Conservation (phyloP, 2,797 vertebrate species). For the Pseudomugil gertrudae region DNA sequence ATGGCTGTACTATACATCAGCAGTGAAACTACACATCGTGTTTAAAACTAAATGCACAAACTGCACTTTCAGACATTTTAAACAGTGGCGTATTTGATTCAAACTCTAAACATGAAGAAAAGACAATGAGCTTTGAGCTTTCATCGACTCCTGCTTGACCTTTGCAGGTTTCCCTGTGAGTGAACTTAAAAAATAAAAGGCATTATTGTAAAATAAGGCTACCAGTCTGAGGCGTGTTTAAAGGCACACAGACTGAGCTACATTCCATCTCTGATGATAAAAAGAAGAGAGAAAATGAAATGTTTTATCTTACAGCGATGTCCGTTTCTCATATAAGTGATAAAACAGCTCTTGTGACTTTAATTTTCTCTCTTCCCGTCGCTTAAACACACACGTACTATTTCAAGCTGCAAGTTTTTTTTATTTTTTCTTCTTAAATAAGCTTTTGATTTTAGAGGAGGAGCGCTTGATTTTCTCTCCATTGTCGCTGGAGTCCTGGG, state of each 20-base stretch:
- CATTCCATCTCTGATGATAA: slow-evolving; percentile 83
- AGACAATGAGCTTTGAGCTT: slow-evolving; percentile 78
- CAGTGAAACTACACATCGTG: slow-evolving; percentile 35
- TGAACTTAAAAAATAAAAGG: slow-evolving; percentile 79
- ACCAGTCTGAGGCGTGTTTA: slow-evolving; percentile 74
- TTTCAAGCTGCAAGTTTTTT: slow-evolving; percentile 22
- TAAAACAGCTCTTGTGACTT: slow-evolving; percentile 63
- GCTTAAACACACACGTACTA: slow-evolving; percentile 20
- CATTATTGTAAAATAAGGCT: slow-evolving; percentile 82
- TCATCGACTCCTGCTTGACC: slow-evolving; percentile 64
- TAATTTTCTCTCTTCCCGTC: slow-evolving; percentile 38
- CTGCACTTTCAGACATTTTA: slow-evolving; percentile 56
- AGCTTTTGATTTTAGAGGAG: slow-evolving; percentile 95
- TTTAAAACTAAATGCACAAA: slow-evolving; percentile 30
- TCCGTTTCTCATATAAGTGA: slow-evolving; percentile 69
- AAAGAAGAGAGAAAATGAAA: slow-evolving; percentile 72
- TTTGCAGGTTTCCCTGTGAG: slow-evolving; percentile 82
- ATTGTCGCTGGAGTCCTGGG: slow-evolving; percentile 92
- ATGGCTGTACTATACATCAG: neutral
- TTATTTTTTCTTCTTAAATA: slow-evolving; percentile 96
- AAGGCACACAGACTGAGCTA: slow-evolving; percentile 84
- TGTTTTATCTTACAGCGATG: slow-evolving; percentile 77
- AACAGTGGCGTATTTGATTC: slow-evolving; percentile 33
- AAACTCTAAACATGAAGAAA: slow-evolving; percentile 71
- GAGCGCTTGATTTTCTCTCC: slow-evolving; percentile 93